Percentiles rank a stretch among this genome's conserved stretches.
phyloP scores from a whole-genome alignment of 2,888 invertebrate species.

The Branchellion lobata region DNA sequence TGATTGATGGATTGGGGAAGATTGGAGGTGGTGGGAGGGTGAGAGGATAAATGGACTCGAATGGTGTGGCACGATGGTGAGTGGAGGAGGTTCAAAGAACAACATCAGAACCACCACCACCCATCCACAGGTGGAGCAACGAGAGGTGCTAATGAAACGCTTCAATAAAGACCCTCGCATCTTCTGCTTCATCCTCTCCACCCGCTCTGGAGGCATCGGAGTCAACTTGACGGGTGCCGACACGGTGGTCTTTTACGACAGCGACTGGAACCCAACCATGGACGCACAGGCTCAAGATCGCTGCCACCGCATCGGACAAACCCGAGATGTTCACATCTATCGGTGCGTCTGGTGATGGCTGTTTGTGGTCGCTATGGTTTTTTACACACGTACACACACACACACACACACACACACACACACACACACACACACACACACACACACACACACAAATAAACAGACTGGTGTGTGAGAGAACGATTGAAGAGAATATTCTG shows the following conservation, averaged over 20 bases:
- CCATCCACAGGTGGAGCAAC: constrained; percentile 69
- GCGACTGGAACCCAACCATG: constrained; percentile 99
- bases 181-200: constrained; percentile 95
- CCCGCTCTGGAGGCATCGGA: constrained; percentile 94
- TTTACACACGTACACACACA: no score
- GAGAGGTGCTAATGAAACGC: constrained; percentile 83
- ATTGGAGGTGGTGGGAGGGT: no score
- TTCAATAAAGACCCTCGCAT: constrained; percentile 92
- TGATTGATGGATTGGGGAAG: no score
- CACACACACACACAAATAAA: no score
- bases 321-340: constrained; percentile 96
- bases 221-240: constrained; percentile 98
- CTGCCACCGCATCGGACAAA: constrained; percentile 98
- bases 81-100: no score
- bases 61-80: no score
- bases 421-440: no score
- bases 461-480: constrained; percentile 87
- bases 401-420: no score
- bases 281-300: constrained; percentile 78
- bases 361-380: no score
- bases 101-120: no score
- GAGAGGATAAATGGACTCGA: no score
- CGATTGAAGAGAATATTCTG: constrained; percentile 97
- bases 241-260: constrained; percentile 98
- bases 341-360: no score